Evolutionary conservation across 2,113 vertebrate species (phyloP).

Genomic region (human (Homo sapiens)): DNA sequence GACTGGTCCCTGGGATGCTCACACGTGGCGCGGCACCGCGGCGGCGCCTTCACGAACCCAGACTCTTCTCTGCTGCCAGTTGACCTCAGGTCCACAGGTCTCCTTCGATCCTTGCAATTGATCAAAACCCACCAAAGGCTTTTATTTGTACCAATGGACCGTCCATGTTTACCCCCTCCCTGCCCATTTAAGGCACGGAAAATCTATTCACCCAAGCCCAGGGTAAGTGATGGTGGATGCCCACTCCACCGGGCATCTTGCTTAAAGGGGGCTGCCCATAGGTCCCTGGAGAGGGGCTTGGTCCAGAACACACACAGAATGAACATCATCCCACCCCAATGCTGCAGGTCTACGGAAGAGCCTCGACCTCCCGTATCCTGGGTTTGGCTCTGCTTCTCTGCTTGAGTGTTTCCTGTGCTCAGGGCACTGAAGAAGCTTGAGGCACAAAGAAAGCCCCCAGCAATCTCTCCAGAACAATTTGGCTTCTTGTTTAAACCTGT

Average conservation of each 20-base stretch:
- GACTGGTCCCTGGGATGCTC: not conserved
- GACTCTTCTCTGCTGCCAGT: rapidly evolving
- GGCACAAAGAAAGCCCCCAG: not conserved
- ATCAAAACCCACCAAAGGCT: not conserved
- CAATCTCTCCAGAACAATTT: rapidly evolving
- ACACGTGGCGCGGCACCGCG: not conserved
- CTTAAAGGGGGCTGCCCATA: not conserved
- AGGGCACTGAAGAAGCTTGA: not conserved
- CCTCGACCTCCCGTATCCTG: rapidly evolving
- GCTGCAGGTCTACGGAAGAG: not conserved
- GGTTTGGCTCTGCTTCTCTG: not conserved
- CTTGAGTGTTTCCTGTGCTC: not conserved
- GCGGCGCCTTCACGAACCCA: rapidly evolving
- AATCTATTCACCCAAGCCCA: not conserved
- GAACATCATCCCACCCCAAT: not conserved
- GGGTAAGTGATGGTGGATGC: not conserved
- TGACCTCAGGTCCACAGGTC: not conserved
- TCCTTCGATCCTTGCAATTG: not conserved
- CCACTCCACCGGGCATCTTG: too few species aligned
- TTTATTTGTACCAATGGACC: not conserved
- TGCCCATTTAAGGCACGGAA: not conserved
- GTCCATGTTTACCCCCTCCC: rapidly evolving
- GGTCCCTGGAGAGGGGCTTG: not conserved
- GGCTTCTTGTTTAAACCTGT: not conserved
- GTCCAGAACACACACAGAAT: rapidly evolving